Evolutionary conservation across 2,797 vertebrate species (phyloP), one percentile per base, ranked within the genome.

Genomic region (Alfaro cultratus): DNA sequence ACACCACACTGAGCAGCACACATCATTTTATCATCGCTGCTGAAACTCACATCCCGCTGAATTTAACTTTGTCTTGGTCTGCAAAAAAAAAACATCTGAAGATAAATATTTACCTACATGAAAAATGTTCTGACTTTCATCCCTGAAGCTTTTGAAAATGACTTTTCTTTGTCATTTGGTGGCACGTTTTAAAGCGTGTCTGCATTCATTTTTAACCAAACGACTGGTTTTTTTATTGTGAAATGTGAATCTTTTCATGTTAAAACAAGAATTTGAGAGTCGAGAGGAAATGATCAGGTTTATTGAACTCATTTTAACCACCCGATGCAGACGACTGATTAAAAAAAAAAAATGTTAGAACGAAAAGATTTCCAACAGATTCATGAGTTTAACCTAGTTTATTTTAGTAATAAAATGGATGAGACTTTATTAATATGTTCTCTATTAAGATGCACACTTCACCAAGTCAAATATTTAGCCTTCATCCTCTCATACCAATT

Each of bases 1-100:
- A 62, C 43, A 5, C 78, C 73, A 75, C 45, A 55, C 72, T 29
- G 80, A 82, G 85, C 73, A 11, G 62, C 83, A 83, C 74, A 73
- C 78, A 45, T 79, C 78, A 60, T 81, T 80, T 83, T 80, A 87
- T 86, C 80, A 29, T 78, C 81, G 78, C 34, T n/a, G 78, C 74
- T 78, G 29, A 67, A 78, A 73, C 74, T 88, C 74, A 46, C 16
- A 13, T 0, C 71, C 46, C 36, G 57, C 81, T n/a, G 47, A 49
- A 5, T 64, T 72, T 12, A 62, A 26, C 67, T n/a, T 43, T 43
- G 57, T n/a, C 16, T 72, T 46, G 18, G 21, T 16, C 3, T 67
- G 67, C 67, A 80, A 57, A 72, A 53, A 67, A 26, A 4, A 46
- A 51, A 73, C 21, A 16, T 75, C 57, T 46, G 26, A 73, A 80